phyloP scores from a whole-genome alignment of 2,888 invertebrate genomes.

The Agrochola lota region DNA sequence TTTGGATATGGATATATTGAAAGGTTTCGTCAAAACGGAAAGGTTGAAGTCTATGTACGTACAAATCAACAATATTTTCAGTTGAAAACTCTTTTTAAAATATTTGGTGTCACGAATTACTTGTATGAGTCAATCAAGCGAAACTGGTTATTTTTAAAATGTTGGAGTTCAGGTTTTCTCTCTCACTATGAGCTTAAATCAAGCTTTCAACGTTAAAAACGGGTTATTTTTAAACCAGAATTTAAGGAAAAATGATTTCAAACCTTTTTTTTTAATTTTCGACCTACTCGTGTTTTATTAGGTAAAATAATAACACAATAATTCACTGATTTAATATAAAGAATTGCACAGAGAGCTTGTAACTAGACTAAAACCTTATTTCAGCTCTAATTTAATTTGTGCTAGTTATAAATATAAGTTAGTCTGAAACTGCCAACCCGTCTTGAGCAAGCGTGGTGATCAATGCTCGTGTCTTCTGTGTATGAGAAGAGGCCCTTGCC shows the following conservation, averaged over 20 bases:
- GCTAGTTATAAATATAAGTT: too few relatives aligned
- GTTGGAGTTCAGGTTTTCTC: neutral
- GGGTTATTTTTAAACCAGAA: neutral
- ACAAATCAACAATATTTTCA: neutral
- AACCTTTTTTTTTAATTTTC: neutral
- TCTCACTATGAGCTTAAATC: neutral
- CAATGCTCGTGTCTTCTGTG: neutral
- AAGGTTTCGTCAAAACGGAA: neutral
- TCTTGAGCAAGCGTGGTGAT: too few relatives aligned
- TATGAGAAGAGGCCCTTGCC: neutral
- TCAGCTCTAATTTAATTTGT: neutral
- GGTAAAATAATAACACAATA: neutral
- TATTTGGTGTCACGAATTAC: neutral
- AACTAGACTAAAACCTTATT: neutral
- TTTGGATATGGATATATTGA: slow-evolving; percentile 1
- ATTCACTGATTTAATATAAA: neutral
- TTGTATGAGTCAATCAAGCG: slow-evolving; percentile 13
- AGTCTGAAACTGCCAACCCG: neutral
- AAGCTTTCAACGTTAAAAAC: neutral
- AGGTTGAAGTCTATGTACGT: neutral
- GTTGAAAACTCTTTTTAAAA: neutral
- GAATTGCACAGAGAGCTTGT: neutral
- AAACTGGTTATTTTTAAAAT: neutral
- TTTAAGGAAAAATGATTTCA: too few relatives aligned
- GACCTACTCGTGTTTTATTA: neutral